These are phyloP conservation scores for Heliconius hortense DNA, from an alignment of 2,888 invertebrate genomes.

Conservation along the genomic window DNA sequence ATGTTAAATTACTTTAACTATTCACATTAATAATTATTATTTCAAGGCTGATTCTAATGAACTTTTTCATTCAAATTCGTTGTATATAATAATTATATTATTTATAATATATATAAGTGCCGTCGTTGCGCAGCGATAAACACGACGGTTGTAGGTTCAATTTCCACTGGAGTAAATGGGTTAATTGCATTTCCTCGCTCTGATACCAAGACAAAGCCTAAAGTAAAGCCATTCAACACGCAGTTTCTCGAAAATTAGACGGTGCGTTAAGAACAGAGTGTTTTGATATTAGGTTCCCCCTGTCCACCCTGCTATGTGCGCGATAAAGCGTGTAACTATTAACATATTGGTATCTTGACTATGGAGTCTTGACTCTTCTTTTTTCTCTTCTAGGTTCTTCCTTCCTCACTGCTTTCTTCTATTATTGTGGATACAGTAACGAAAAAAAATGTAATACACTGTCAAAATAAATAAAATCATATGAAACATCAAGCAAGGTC, in stretches of 20 bases:
- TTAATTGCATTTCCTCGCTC: neutral
- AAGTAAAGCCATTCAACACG: neutral
- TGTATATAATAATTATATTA: neutral
- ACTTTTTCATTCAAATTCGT: neutral
- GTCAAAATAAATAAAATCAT: no score
- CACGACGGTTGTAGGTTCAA: neutral
- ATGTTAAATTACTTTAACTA: constrained; percentile 4
- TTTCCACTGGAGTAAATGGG: neutral
- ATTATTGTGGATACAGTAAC: no score
- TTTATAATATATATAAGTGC: no score
- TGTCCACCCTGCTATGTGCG: no score
- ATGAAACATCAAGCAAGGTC: no score
- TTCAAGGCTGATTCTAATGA: neutral
- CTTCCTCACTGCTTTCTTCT: no score
- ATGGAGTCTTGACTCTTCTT: no score
- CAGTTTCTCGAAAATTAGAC: neutral
- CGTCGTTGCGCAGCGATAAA: neutral
- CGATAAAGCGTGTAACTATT: no score
- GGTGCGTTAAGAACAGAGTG: neutral
- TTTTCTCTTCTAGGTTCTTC: no score
- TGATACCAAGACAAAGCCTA: neutral
- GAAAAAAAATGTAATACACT: no score
- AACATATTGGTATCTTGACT: no score
- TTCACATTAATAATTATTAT: neutral
- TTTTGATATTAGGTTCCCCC: no score